phyloP scores from a whole-genome alignment of 2,888 invertebrate species.

The Ornithoptera priamus region DNA sequence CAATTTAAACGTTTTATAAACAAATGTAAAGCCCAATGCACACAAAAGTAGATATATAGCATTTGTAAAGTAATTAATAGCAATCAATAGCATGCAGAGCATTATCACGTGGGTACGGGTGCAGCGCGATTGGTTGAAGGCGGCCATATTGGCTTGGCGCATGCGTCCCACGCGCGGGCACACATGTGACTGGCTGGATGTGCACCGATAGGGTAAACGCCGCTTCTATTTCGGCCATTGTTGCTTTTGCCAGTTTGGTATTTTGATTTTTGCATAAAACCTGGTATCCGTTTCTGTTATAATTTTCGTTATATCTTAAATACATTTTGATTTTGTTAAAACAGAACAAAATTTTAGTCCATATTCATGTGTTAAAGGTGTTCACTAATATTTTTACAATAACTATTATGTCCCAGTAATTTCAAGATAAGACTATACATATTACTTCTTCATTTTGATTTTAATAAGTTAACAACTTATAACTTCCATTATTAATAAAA shows the following conservation, averaged over 20 bases:
- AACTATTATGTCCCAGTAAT: too few species aligned
- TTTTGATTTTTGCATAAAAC: background rate
- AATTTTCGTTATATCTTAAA: background rate
- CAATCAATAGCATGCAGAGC: conserved; percentile 67
- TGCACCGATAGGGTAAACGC: conserved; percentile 24
- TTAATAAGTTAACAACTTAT: too few species aligned
- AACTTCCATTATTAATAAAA: too few species aligned
- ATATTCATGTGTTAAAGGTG: too few species aligned
- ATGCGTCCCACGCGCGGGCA: conserved; percentile 59
- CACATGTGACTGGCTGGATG: conserved; percentile 56
- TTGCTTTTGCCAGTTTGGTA: conserved; percentile 9
- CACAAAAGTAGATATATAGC: background rate
- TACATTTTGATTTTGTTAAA: background rate
- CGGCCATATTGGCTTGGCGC: conserved; percentile 76
- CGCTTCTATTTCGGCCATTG: conserved; percentile 26
- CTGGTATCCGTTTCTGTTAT: background rate
- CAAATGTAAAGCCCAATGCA: too few species aligned
- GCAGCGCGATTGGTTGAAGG: conserved; percentile 60
- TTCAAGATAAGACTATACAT: too few species aligned
- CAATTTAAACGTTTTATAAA: too few species aligned
- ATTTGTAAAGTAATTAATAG: conserved; percentile 44
- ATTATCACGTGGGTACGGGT: conserved; percentile 56
- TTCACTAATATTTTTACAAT: too few species aligned
- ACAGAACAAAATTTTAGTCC: too few species aligned
- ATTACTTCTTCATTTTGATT: too few species aligned